phyloP scores from a whole-genome alignment of 2,888 invertebrate species.

The Ypsolopha sequella region DNA sequence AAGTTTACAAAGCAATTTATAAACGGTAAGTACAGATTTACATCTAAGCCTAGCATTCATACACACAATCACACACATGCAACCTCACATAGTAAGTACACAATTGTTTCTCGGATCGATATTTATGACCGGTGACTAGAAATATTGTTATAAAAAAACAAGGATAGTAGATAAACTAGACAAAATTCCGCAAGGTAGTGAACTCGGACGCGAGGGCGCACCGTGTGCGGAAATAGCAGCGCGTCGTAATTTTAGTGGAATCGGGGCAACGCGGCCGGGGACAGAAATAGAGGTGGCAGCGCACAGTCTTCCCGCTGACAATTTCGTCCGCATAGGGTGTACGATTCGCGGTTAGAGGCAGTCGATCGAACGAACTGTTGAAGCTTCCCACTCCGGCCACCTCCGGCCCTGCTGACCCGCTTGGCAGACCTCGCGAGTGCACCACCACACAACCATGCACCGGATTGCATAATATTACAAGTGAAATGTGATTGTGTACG shows the following conservation, averaged over 20 bases:
- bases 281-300: constrained; percentile 62
- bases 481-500: background rate
- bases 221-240: constrained; percentile 66
- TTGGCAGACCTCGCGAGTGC: constrained; percentile 12
- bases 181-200: constrained; percentile 34
- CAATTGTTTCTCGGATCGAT: too few relatives aligned
- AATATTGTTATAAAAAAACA: too few relatives aligned
- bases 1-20: too few relatives aligned
- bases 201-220: constrained; percentile 33
- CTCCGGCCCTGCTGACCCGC: constrained; percentile 11
- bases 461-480: background rate
- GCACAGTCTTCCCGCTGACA: constrained; percentile 54
- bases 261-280: constrained; percentile 68
- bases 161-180: too few relatives aligned
- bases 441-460: constrained; percentile 13
- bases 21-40: too few relatives aligned
- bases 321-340: constrained; percentile 65
- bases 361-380: constrained; percentile 4
- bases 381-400: constrained; percentile 12
- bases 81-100: too few relatives aligned
- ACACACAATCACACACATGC: too few relatives aligned
- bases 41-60: too few relatives aligned
- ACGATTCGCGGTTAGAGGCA: constrained; percentile 36
- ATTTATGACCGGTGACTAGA: too few relatives aligned
- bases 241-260: constrained; percentile 68